Evolutionary conservation across 1,140 invertebrate species (phyloP).

Genomic region (Meteorus sp.): DNA sequence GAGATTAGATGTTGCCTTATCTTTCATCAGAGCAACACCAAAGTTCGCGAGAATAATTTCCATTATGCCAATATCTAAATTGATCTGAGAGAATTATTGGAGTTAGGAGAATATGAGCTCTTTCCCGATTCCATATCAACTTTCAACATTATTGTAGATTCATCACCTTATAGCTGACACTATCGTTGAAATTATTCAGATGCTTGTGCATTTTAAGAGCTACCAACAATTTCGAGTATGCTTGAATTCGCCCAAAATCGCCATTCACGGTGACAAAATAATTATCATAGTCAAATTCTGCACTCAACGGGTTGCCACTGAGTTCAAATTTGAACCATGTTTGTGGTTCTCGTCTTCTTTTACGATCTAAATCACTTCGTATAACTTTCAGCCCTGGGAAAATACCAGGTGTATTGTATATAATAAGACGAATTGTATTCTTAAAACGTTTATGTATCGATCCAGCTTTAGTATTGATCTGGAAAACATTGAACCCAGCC

Average conservation of each 20-base stretch:
- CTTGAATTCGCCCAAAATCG: constrained; percentile 29
- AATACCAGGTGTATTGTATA: constrained; percentile 35
- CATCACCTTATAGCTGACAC: constrained; percentile 34
- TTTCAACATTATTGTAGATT: constrained; percentile 8
- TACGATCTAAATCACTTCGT: constrained; percentile 35
- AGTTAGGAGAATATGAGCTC: too few relatives aligned
- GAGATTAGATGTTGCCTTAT: constrained; percentile 24
- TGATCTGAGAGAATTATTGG: constrained; percentile 21
- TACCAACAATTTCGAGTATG: constrained; percentile 34
- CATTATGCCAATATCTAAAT: constrained; percentile 33
- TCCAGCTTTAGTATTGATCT: constrained; percentile 23
- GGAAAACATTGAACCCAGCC: constrained; percentile 33
- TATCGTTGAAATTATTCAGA: constrained; percentile 34
- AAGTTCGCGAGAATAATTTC: constrained; percentile 31
- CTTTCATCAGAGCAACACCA: constrained; percentile 28
- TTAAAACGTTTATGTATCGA: constrained; percentile 36
- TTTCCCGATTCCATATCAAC: too few relatives aligned
- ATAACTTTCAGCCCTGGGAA: constrained; percentile 32
- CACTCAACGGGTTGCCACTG: constrained; percentile 20
- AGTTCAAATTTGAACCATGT: constrained; percentile 32
- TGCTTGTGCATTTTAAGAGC: constrained; percentile 34
- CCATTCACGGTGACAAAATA: constrained; percentile 33
- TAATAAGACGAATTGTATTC: constrained; percentile 28
- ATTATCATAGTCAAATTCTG: constrained; percentile 36
- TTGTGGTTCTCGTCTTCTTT: constrained; percentile 34